A percentile compares a stretch with the other conserved stretches of the same genome.
phyloP scores from a whole-genome alignment of 1,140 invertebrate genomes.

The Alviniconcha marisindica region DNA sequence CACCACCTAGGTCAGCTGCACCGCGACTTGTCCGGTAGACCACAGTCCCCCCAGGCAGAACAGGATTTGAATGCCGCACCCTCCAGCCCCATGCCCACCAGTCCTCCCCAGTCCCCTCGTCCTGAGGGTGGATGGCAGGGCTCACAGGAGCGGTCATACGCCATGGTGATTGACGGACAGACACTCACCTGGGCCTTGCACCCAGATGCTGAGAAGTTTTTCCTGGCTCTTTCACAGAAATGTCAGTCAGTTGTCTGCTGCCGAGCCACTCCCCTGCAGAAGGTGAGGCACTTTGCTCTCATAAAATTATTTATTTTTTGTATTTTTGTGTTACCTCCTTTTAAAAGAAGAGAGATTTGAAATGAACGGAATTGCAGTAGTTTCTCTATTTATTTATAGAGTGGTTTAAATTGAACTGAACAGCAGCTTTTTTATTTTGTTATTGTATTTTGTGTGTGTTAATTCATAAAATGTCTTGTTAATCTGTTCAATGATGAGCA shows the following conservation, averaged over 20 bases:
- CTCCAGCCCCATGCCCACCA: background rate
- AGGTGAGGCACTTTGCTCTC: conserved; percentile 56
- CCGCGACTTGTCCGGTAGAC: conserved; percentile 42
- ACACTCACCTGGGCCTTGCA: conserved; percentile 91
- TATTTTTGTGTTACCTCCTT: too few species aligned
- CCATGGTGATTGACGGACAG: conserved; percentile 95
- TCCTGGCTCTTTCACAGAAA: conserved; percentile 65
- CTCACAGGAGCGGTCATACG: conserved; percentile 74
- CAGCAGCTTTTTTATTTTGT: too few species aligned
- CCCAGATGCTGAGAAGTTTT: conserved; percentile 65
- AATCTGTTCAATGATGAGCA: too few species aligned
- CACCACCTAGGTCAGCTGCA: conserved; percentile 61
- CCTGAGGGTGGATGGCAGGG: background rate
- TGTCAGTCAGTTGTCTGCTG: conserved; percentile 76
- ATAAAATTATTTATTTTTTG: too few species aligned
- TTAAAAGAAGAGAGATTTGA: too few species aligned
- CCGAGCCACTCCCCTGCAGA: conserved; percentile 75
- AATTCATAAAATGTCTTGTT: too few species aligned
- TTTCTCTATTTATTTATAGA: too few species aligned
- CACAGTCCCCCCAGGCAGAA: background rate
- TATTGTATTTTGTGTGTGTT: too few species aligned
- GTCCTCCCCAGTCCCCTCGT: background rate
- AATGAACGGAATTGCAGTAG: too few species aligned
- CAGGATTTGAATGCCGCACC: background rate
- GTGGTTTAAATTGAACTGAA: too few species aligned